Percentiles rank a stretch among this genome's conserved stretches.
Conservation (phyloP, 2,113 vertebrate species). For the Tychaedon coryphoeus region DNA sequence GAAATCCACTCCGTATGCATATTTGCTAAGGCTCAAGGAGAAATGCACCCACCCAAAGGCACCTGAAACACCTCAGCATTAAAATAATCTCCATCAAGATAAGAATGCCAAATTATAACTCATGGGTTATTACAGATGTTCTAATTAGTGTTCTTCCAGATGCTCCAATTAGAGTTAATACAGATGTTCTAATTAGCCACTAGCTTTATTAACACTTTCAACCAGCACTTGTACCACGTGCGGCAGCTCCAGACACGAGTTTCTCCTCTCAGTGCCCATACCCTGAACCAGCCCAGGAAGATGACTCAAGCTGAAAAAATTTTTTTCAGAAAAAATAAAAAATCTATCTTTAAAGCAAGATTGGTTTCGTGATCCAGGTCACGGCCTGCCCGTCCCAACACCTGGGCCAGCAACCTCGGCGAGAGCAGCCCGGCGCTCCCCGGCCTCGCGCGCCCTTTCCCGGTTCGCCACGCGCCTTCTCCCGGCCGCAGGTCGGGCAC, state of each 20-base stretch:
- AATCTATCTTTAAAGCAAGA: background rate
- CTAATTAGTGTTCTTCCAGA: background rate
- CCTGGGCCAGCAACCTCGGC: background rate
- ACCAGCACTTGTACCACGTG: background rate
- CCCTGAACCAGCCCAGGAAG: background rate
- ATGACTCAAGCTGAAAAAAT: background rate
- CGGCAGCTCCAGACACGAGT: background rate
- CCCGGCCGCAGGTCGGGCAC: background rate
- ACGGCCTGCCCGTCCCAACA: background rate
- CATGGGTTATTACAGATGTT: background rate
- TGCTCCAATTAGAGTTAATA: background rate
- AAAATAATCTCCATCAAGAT: background rate
- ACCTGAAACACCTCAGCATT: background rate
- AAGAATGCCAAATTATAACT: background rate
- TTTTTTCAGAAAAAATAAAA: background rate
- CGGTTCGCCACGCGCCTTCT: background rate
- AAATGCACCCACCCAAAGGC: background rate
- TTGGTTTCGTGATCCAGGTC: background rate
- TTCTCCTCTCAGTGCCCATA: background rate
- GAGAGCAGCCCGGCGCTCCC: background rate
- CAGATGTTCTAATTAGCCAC: background rate
- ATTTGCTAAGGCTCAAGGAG: background rate
- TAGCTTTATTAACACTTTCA: background rate
- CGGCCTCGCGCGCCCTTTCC: background rate
- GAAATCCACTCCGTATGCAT: rapidly evolving